Evolutionary conservation across 2,113 vertebrate genomes (phyloP).

Genomic region (Stigmatopora nigra): DNA sequence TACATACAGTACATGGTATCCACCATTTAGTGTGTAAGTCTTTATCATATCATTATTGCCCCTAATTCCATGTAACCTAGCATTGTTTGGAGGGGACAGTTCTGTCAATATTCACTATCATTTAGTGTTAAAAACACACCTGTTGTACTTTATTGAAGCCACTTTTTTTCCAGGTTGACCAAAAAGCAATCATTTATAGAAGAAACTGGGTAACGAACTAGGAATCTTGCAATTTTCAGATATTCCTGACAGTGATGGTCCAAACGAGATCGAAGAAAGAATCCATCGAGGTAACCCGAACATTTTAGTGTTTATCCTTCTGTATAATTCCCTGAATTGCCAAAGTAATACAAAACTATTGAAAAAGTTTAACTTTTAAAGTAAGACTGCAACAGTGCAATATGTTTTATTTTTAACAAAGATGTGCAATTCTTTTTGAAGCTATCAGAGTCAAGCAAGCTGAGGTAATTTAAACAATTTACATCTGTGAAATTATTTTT

Average conservation of each 20-base stretch:
- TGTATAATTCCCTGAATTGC: background rate
- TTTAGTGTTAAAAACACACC: background rate
- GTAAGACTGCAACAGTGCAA: background rate
- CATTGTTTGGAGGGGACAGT: constrained; percentile 45
- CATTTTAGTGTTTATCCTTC: background rate
- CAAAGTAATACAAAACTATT: background rate
- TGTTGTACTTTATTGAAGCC: background rate
- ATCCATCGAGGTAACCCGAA: background rate
- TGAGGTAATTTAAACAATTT: background rate
- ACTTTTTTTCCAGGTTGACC: constrained; percentile 8
- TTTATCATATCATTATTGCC: constrained; percentile 60
- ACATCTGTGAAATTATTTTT: background rate
- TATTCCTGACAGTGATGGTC: background rate
- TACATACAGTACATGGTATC: constrained; percentile 37
- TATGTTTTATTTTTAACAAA: background rate
- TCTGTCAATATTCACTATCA: constrained; percentile 35
- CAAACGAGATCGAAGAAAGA: constrained; percentile 58
- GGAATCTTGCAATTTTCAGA: background rate
- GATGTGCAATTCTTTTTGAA: background rate
- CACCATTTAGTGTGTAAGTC: constrained; percentile 56
- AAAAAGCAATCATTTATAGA: background rate
- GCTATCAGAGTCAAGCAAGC: background rate
- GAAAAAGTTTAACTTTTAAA: background rate
- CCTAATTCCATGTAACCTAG: constrained; percentile 57
- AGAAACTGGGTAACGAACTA: background rate